Evolutionary conservation across 2,113 vertebrate species (phyloP).

Genomic region (Dasypus novemcinctus): DNA sequence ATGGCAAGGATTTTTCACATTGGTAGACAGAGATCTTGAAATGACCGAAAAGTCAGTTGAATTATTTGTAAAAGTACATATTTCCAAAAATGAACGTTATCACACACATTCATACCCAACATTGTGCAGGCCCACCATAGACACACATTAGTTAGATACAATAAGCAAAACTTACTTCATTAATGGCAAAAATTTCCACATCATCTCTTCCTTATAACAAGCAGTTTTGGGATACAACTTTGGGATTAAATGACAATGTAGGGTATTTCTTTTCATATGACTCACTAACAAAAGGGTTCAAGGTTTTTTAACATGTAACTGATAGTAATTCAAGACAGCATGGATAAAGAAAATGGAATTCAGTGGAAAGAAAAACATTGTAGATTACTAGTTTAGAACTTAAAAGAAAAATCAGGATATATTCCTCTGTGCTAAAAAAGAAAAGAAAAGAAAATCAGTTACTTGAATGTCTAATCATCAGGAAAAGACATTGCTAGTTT

Average conservation of each 20-base stretch:
- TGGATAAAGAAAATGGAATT: conserved; percentile 22
- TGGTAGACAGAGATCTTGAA: background rate
- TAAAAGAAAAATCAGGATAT: background rate
- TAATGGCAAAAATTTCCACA: background rate
- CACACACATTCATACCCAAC: background rate
- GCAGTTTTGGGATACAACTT: background rate
- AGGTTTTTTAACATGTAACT: background rate
- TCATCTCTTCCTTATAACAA: background rate
- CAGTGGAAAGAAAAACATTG: background rate
- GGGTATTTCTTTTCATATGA: background rate
- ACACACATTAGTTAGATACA: background rate
- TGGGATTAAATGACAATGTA: background rate
- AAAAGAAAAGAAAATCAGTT: conserved; percentile 49
- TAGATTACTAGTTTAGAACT: background rate
- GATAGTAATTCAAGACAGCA: background rate
- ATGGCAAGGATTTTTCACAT: background rate
- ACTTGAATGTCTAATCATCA: conserved; percentile 71
- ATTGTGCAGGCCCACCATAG: background rate
- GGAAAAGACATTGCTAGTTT: conserved; percentile 73
- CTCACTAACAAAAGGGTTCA: background rate
- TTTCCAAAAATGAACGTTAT: background rate
- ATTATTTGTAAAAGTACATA: background rate
- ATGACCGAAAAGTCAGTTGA: background rate
- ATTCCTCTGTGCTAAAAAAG: conserved; percentile 57
- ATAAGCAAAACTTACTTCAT: background rate